phyloP scores from a whole-genome alignment of 2,888 invertebrate genomes.

The Torymus tubicola region DNA sequence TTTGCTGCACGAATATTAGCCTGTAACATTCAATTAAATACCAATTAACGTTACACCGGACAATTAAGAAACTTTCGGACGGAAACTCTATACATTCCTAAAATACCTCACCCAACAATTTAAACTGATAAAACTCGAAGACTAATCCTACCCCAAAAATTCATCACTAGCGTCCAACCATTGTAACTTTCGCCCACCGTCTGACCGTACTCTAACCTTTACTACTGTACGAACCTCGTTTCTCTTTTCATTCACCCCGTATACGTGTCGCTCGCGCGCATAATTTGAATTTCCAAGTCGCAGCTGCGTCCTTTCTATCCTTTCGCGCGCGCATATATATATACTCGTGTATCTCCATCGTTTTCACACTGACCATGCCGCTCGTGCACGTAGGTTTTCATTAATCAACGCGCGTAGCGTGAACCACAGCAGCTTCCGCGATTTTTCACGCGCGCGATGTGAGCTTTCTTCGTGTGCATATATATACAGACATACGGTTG shows the following conservation, averaged over 20 bases:
- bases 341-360: not conserved
- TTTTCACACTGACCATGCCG: conserved; percentile 3
- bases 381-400: not conserved
- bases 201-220: conserved; percentile 21
- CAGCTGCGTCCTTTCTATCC: not conserved
- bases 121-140: no score
- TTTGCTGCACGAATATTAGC: no score
- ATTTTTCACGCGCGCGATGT: conserved; percentile 23
- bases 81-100: no score
- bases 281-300: conserved; percentile 5
- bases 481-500: no score
- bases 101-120: no score
- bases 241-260: no score
- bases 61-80: no score
- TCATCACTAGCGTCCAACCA: conserved; percentile 7
- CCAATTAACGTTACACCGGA: no score
- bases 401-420: conserved; percentile 31
- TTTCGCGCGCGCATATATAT: not conserved
- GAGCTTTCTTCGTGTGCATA: no score
- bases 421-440: not conserved
- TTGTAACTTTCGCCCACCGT: conserved; percentile 11
- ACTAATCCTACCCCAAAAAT: no score
- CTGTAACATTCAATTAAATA: no score
- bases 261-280: not conserved
- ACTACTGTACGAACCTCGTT: conserved; percentile 1